Base-by-base conservation (phyloP, 1,140 invertebrate species). In the Drosophila burlai region DNA sequence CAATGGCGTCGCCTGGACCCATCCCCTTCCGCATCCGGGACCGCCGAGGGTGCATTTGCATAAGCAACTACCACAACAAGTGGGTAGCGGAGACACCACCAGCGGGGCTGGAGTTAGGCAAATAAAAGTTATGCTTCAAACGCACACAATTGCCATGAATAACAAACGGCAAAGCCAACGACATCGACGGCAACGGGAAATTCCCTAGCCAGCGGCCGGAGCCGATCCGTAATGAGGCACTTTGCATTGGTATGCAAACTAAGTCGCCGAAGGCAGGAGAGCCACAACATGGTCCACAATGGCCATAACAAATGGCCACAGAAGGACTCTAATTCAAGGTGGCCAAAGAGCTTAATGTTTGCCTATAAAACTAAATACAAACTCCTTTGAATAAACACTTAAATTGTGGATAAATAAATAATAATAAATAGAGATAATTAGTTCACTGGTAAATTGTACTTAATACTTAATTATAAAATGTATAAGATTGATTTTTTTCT, bases 51-150 rank as follows among this genome's bases (percentile, higher is more conserved):
- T 77, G 66, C 76, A 83, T 62, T 76, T 67, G 42, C 64, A 75
- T 65, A 75, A 80, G 69, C 73, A 77, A 81, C 63, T 60, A 57
- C 65, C 65, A 54, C 68, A 83, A 47, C 65, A 63, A 76, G 64
- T 46, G 54, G 46, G 49, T 47, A 40, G 38, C 61, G 57, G 46
- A 24, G 31, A 54, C 42, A 43, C 45, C 29, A 54, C 34, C 10
- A 4, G 34, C 47, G 36, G 36, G 47, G 21, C 34, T 6, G 31
- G 50, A 38, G 52, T 55, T 49, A 38, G 66, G 75, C 65, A 77
- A 77, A 87, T 86, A 83, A 86, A 87, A 80, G 80, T 77, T 86
- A 71, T 86, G 66, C 83, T 62, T 66, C 75, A 86, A 78, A 75
- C 61, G 68, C 79, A 82, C 63, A 80, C 68, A 81, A 89, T 89